Conservation (phyloP, 2,888 invertebrate genomes). For the Macaria notata region DNA sequence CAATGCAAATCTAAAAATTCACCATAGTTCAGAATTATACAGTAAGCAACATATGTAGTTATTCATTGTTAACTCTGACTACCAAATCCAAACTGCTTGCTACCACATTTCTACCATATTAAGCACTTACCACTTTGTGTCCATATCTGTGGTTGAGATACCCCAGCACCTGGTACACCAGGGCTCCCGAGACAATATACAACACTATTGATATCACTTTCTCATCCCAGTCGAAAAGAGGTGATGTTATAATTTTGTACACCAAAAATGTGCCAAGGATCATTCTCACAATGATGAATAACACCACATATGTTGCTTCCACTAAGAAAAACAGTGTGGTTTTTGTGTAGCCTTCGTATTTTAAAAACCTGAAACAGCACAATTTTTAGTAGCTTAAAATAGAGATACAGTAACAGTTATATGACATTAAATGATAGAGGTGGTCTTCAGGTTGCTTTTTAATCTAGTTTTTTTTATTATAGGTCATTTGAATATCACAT, state of each 20-base stretch:
- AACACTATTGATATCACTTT: constrained; percentile 63
- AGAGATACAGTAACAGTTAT: too few species aligned
- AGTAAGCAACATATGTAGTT: too few species aligned
- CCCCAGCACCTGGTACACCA: constrained; percentile 70
- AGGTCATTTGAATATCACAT: too few species aligned
- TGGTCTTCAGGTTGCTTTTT: too few species aligned
- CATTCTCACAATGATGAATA: constrained; percentile 77
- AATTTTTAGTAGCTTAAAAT: too few species aligned
- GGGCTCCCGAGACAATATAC: constrained; percentile 67
- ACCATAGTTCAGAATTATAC: too few species aligned
- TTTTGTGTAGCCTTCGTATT: constrained; percentile 71
- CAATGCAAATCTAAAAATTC: too few species aligned
- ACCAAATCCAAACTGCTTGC: too few species aligned
- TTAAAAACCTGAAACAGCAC: constrained; percentile 71
- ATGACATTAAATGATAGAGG: too few species aligned
- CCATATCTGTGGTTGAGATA: constrained; percentile 67
- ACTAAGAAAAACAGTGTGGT: constrained; percentile 65
- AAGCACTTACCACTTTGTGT: constrained; percentile 59
- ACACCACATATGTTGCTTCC: constrained; percentile 73
- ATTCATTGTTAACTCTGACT: too few species aligned
- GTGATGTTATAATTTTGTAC: constrained; percentile 59
- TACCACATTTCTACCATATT: too few species aligned
- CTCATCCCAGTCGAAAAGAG: constrained; percentile 64
- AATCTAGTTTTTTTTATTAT: too few species aligned
- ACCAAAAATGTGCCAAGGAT: constrained; percentile 77